Conservation (phyloP, 1,140 invertebrate genomes). For the Pogonomyrmex californicus region DNA sequence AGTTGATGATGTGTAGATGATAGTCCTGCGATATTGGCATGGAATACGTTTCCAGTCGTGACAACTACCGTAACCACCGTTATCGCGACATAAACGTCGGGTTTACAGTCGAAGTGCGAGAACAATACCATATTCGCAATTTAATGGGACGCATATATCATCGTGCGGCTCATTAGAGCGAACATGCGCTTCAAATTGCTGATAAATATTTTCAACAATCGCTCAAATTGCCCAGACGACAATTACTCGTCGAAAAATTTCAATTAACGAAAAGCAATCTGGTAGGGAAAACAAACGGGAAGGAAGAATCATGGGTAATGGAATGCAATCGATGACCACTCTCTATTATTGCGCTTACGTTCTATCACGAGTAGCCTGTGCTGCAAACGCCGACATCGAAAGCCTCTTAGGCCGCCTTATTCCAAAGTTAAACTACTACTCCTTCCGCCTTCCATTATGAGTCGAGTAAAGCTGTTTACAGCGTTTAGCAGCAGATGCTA, state of each 20-base stretch:
- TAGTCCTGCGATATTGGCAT: not conserved
- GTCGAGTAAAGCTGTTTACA: constrained; percentile 81
- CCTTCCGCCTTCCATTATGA: constrained; percentile 77
- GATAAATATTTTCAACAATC: constrained; percentile 50
- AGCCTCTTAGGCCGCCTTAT: constrained; percentile 67
- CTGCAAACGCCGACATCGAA: not conserved
- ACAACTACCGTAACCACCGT: constrained; percentile 57
- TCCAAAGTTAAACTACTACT: constrained; percentile 78
- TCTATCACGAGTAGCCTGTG: constrained; percentile 41
- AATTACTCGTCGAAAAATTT: constrained; percentile 17
- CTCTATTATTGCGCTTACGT: constrained; percentile 70
- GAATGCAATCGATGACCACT: constrained; percentile 20
- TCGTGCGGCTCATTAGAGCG: constrained; percentile 44
- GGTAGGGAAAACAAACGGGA: not conserved
- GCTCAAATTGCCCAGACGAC: constrained; percentile 31
- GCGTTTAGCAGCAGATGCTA: constrained; percentile 82
- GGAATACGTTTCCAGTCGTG: constrained; percentile 11
- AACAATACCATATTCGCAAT: constrained; percentile 66
- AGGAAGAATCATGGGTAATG: constrained; percentile 8
- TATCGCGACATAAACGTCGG: constrained; percentile 54
- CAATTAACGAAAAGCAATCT: not conserved
- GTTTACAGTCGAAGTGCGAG: constrained; percentile 53
- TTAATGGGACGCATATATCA: constrained; percentile 60
- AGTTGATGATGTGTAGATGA: constrained; percentile 20
- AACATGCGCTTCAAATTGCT: constrained; percentile 28